phyloP scores from a whole-genome alignment of 2,888 invertebrate species.

The Loripinus fragilis region DNA sequence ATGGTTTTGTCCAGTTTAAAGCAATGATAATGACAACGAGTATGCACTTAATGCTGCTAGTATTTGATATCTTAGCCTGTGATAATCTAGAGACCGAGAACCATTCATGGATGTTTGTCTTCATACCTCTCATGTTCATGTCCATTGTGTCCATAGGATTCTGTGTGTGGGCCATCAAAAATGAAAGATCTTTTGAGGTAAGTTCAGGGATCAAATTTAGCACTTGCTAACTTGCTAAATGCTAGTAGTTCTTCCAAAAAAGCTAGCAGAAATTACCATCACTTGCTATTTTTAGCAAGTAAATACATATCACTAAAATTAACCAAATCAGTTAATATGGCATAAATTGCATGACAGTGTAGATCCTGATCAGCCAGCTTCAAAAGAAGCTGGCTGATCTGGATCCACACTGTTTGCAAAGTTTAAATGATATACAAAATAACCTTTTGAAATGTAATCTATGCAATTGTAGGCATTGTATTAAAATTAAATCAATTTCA shows the following conservation, averaged over 20 bases:
- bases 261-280: too few relatives aligned
- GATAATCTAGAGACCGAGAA: conserved; percentile 95
- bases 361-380: background rate
- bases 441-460: too few relatives aligned
- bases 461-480: too few relatives aligned
- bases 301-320: too few relatives aligned
- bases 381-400: background rate
- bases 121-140: conserved; percentile 97
- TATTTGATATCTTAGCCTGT: conserved; percentile 98
- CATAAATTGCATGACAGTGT: too few relatives aligned
- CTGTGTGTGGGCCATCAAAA: conserved; percentile 99
- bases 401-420: conserved; percentile 1
- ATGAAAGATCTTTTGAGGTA: conserved; percentile 98
- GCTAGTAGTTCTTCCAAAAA: too few relatives aligned
- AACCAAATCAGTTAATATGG: background rate
- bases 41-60: conserved; percentile 95
- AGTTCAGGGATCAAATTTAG: too few relatives aligned
- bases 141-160: conserved; percentile 98
- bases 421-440: too few relatives aligned
- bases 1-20: conserved; percentile 98
- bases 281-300: too few relatives aligned
- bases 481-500: too few relatives aligned
- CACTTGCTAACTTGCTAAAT: too few relatives aligned
- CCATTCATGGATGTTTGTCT: conserved; percentile 86
- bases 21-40: conserved; percentile 98